These are phyloP conservation scores for Acrossocheilus wenchowensis DNA, from an alignment of 2,797 vertebrate species.

Conservation along the genomic window DNA sequence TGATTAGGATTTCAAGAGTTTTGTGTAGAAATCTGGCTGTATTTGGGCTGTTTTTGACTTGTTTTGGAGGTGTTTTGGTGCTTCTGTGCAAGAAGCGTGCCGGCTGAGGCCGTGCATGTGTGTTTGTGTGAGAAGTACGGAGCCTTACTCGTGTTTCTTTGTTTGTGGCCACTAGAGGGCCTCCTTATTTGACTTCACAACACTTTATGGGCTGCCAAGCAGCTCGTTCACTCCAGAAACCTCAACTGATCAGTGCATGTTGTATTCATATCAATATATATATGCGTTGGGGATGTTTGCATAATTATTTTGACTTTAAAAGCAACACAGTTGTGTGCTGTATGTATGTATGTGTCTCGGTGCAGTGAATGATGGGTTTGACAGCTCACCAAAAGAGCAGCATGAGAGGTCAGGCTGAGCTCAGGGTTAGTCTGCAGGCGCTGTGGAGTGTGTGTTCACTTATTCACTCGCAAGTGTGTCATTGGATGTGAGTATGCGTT, in stretches of 20 bases:
- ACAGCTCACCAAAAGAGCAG: slow-evolving; percentile 81
- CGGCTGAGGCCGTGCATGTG: slow-evolving; percentile 58
- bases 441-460: slow-evolving; percentile 30
- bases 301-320: neutral
- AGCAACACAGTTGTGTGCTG: slow-evolving; percentile 5
- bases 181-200: slow-evolving; percentile 83
- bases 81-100: slow-evolving; percentile 40
- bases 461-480: slow-evolving; percentile 32
- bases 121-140: slow-evolving; percentile 47
- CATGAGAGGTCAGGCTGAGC: slow-evolving; percentile 64
- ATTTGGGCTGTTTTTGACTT: neutral
- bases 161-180: slow-evolving; percentile 93
- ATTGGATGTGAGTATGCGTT: neutral
- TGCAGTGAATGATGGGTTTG: slow-evolving; percentile 82
- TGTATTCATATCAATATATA: neutral
- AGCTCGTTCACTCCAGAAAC: neutral
- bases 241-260: neutral
- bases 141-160: slow-evolving; percentile 34
- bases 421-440: slow-evolving; percentile 62
- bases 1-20: neutral
- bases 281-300: neutral
- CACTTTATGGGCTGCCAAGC: neutral
- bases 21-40: neutral
- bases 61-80: slow-evolving; percentile 42
- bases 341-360: slow-evolving; percentile 59